Conservation (phyloP, 2,797 vertebrate species). For the Ptychobarbus kaznakovi region DNA sequence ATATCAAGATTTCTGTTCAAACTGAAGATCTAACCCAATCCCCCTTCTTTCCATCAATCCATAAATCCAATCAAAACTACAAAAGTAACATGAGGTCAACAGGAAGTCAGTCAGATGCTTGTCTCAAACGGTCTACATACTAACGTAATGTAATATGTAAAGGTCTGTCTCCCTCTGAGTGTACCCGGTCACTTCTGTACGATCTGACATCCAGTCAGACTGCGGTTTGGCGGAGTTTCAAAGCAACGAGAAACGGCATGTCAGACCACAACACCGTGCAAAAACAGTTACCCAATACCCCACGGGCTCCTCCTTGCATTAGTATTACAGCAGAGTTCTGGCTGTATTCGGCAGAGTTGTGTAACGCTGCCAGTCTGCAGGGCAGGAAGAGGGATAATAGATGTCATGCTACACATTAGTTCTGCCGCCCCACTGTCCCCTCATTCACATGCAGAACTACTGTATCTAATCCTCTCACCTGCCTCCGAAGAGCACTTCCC, state of each 20-base stretch:
- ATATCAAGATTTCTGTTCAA: not conserved
- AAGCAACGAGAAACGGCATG: slow-evolving; percentile 35
- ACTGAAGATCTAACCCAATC: not conserved
- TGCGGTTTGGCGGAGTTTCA: slow-evolving; percentile 44
- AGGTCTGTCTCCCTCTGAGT: slow-evolving; percentile 34
- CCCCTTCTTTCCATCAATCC: not conserved
- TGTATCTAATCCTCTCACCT: slow-evolving; percentile 53
- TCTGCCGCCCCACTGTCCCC: slow-evolving; percentile 16
- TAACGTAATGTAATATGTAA: slow-evolving; percentile 44
- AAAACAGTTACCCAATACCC: slow-evolving; percentile 42
- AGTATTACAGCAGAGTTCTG: slow-evolving; percentile 17
- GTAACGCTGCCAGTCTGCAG: slow-evolving; percentile 16
- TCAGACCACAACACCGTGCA: slow-evolving; percentile 34
- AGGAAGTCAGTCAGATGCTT: slow-evolving; percentile 18
- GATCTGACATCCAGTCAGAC: slow-evolving; percentile 37
- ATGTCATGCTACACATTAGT: slow-evolving; percentile 52
- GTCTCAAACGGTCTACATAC: slow-evolving; percentile 16
- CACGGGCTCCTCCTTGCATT: slow-evolving; percentile 8
- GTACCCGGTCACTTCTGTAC: slow-evolving; percentile 23
- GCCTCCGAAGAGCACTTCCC: slow-evolving; percentile 61
- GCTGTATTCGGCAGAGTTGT: slow-evolving; percentile 1
- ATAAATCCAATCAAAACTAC: slow-evolving; percentile 28
- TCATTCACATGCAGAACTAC: slow-evolving; percentile 52
- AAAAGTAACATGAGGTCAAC: slow-evolving; percentile 22
- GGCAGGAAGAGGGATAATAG: slow-evolving; percentile 47